These are phyloP conservation scores for Nyctalus aviator DNA, from an alignment of 2,797 vertebrate genomes.

Conservation along the genomic window DNA sequence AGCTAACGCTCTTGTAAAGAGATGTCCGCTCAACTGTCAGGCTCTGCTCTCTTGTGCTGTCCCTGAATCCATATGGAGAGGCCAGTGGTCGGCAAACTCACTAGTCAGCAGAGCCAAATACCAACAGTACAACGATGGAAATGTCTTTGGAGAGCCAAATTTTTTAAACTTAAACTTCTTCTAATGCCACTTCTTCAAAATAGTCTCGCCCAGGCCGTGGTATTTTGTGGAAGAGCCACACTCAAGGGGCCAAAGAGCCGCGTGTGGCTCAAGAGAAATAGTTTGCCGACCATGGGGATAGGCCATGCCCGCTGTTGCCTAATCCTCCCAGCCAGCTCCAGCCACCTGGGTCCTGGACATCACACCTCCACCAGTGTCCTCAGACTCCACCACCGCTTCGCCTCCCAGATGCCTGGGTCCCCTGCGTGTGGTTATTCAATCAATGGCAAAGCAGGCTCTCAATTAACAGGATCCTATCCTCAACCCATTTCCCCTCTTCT, in stretches of 20 bases:
- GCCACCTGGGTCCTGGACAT: not conserved
- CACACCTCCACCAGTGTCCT: not conserved
- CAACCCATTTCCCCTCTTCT: not conserved
- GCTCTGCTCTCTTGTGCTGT: not conserved
- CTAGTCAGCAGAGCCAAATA: no score
- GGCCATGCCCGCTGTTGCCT: not conserved
- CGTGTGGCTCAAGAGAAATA: no score
- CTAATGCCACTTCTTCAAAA: no score
- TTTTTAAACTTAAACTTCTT: no score
- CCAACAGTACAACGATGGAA: no score
- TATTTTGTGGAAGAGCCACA: no score
- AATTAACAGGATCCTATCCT: not conserved
- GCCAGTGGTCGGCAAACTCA: not conserved
- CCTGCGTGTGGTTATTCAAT: not conserved
- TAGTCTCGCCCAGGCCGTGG: no score
- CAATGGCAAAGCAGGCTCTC: not conserved
- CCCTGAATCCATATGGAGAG: not conserved
- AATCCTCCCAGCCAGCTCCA: not conserved
- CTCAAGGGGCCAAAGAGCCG: no score
- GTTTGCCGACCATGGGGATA: no score
- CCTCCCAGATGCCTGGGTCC: not conserved
- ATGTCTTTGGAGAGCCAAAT: no score
- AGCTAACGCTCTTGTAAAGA: not conserved
- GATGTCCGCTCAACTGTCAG: not conserved
- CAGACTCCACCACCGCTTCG: rapidly evolving